Base-by-base conservation (phyloP, 2,888 invertebrate species). In the Homarus gammarus region DNA sequence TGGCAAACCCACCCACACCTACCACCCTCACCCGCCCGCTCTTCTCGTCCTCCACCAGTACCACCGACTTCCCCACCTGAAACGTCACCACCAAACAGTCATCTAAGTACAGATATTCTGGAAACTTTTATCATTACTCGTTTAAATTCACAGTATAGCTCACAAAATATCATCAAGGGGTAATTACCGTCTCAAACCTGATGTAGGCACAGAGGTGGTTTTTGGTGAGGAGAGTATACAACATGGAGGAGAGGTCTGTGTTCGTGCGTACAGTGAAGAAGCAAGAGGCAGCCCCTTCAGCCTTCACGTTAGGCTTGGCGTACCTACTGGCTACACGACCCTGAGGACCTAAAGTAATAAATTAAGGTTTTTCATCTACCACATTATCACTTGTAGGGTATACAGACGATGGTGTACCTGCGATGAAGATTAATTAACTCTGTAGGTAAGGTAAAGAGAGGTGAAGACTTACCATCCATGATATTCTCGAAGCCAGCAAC, bases 1-100 rank as follows among this genome's bases (percentile, higher is more conserved):
- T 84, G 27, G 88, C 88, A 27, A 88, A 73, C 27, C 73, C 75
- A 10, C 88, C 88, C 64, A 88, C 68, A 18, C 88, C 88, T 27
- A 84, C n/a, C 18, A 88, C 51, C 40, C 51, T n/a, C 33, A 68
- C 72, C 27, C 81, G 33, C 22, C 81, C 56, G 5, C 40, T 79
- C 44, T 15, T 49, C 15, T 33, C 61, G 72, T 81, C 61, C 33
- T 72, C 38, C 38, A 36, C 51, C 31, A 87, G 38, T 8, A 87
- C 5, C 36, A 79, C 68, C 1, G 87, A 81, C 38, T 73, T 70
- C 12, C 87, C 87, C 33, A 79, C 81, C 87, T 87, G 87, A 6
- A 38, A 82, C 12, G 40, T n/a, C 22, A 31, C n/a, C 22, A 51
- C n/a, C n/a, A n/a, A n/a, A 6, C 22, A 22, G 31, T 27, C 31